Evolutionary conservation across 1,140 invertebrate species (phyloP), one percentile per base, ranked within the genome.

Genomic region (Danaus melanippus): DNA sequence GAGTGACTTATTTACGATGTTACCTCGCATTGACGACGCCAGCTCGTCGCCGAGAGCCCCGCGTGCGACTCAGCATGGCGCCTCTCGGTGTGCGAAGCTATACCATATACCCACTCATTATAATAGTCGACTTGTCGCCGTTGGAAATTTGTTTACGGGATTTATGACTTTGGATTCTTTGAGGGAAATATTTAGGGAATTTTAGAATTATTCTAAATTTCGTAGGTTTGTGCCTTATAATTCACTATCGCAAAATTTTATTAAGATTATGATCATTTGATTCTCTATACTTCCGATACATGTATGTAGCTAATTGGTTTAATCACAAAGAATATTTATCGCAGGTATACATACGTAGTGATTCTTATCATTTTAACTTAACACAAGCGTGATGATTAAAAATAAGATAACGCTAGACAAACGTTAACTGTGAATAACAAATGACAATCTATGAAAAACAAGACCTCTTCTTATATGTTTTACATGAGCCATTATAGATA

Each of bases 31-130:
- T 15, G 15, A 15, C 15, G 66, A 66, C 69, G 71, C 62, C 71
- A 62, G 47, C 66, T 62, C 66, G 75, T 74, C 75, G 72, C 72
- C 74, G 66, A 65, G 71, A 67, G 69, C 65, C 67, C 72, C 63
- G 68, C 69, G 66, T 71, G 74, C 74, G 69, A 65, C 78, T 56
- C 79, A 50, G 66, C 78, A 69, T 71, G 79, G 78, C 74, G 79
- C 55, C 79, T 69, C 72, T 66, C 69, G 67, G 74, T 69, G 70
- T 71, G 69, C 71, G 67, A 71, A 60, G 62, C 66, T 75, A 71
- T 75, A 58, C 53, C 55, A 46, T 56, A 53, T 49, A 57, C 46
- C 48, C 41, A 42, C 53, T 63, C 45, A 56, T 60, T 60, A 60
- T 53, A 60, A 53, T 62, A 42, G 53, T 42, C 42, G 42, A 50